Percentiles rank a stretch among this genome's conserved stretches.
Conservation (phyloP, 2,113 vertebrate genomes). For the Carassius auratus region DNA sequence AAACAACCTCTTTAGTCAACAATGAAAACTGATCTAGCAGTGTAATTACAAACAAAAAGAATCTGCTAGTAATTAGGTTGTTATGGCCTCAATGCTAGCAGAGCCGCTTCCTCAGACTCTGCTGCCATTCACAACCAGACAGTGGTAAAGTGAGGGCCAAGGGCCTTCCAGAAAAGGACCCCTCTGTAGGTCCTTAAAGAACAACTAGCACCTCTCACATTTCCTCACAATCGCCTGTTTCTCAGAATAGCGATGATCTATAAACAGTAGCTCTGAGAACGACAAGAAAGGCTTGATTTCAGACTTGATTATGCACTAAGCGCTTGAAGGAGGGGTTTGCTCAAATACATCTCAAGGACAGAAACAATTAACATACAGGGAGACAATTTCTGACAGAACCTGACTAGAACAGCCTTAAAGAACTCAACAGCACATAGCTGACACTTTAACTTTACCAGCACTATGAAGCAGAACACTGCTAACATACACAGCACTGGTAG, state of each 20-base stretch:
- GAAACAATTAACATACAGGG: constrained; percentile 56
- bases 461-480: constrained; percentile 16
- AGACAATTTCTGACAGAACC: constrained; percentile 52
- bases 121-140: constrained; percentile 69
- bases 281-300: background rate
- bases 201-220: constrained; percentile 21
- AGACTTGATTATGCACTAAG: constrained; percentile 31
- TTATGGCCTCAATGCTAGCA: constrained; percentile 78
- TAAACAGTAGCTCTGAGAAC: constrained; percentile 2
- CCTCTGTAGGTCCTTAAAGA: constrained; percentile 36
- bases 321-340: constrained; percentile 33
- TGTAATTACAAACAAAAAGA: constrained; percentile 81
- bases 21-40: constrained; percentile 72
- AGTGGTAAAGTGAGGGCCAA: constrained; percentile 54
- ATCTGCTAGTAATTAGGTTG: constrained; percentile 82
- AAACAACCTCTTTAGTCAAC: constrained; percentile 68
- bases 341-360: constrained; percentile 51
- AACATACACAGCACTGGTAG: background rate
- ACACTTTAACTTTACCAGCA: background rate
- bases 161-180: constrained; percentile 23
- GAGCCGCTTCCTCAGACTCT: constrained; percentile 57
- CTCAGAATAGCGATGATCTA: constrained; percentile 52
- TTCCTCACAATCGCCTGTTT: constrained; percentile 65
- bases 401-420: constrained; percentile 42
- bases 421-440: constrained; percentile 17